These are phyloP conservation scores for Eulithis prunata DNA, from an alignment of 2,888 invertebrate genomes.

Conservation along the genomic window DNA sequence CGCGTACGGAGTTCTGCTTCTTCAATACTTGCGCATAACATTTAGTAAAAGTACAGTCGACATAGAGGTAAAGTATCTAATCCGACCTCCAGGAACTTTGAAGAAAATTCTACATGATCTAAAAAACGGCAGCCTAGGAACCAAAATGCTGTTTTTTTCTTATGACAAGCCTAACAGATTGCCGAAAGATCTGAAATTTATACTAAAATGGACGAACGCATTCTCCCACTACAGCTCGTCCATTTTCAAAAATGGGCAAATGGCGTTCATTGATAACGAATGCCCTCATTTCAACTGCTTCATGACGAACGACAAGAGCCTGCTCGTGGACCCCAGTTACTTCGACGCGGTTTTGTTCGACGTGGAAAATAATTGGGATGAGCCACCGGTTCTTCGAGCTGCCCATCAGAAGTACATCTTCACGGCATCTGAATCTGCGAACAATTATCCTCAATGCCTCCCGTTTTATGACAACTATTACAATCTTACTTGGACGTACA, in stretches of 20 bases:
- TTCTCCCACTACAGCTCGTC: slow-evolving; percentile 49
- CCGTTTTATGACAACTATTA: slow-evolving; percentile 58
- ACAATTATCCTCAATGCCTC: slow-evolving; percentile 59
- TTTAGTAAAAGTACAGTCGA: slow-evolving; percentile 43
- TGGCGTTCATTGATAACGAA: slow-evolving; percentile 56
- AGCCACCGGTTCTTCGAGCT: slow-evolving; percentile 55
- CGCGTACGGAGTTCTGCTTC: slow-evolving; percentile 52
- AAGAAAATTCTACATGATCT: slow-evolving; percentile 49
- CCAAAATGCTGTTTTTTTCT: slow-evolving; percentile 40
- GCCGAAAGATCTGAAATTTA: slow-evolving; percentile 63
- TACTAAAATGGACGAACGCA: slow-evolving; percentile 60
- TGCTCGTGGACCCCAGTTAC: slow-evolving; percentile 58
- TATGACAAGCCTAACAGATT: slow-evolving; percentile 53
- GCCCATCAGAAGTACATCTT: slow-evolving; percentile 79
- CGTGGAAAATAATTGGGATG: slow-evolving; percentile 66
- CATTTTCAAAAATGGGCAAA: slow-evolving; percentile 55
- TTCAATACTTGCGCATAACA: slow-evolving; percentile 53
- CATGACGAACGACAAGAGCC: slow-evolving; percentile 61
- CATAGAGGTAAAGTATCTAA: slow-evolving; percentile 59
- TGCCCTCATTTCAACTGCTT: slow-evolving; percentile 75
- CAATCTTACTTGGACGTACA: slow-evolving; percentile 71
- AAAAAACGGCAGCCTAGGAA: slow-evolving; percentile 45
- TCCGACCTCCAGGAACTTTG: slow-evolving; percentile 41
- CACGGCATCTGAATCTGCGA: slow-evolving; percentile 62
- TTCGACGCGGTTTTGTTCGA: slow-evolving; percentile 83